Percentiles rank a stretch among this genome's conserved stretches.
These are phyloP conservation scores for Thamnophis elegans DNA, from an alignment of 2,797 vertebrate genomes.

Conservation along the genomic window DNA sequence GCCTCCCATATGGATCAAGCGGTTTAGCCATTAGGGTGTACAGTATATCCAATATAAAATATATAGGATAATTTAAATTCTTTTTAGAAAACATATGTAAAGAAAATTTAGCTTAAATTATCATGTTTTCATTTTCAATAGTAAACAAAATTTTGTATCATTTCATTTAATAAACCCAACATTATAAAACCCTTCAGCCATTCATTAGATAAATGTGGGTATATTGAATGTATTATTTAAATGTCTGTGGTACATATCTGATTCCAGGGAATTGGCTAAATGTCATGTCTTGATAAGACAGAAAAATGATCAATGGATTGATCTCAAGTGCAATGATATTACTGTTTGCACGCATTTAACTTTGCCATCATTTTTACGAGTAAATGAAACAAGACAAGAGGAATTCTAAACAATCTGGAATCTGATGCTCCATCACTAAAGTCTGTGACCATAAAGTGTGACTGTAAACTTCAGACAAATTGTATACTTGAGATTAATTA, in stretches of 20 bases:
- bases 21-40: background rate
- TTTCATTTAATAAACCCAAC: background rate
- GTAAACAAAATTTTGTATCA: background rate
- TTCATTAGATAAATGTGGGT: background rate
- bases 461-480: background rate
- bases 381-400: background rate
- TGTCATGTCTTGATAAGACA: background rate
- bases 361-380: background rate
- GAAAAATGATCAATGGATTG: background rate
- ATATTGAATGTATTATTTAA: background rate
- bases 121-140: background rate
- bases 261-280: background rate
- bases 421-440: background rate
- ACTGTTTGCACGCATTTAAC: background rate
- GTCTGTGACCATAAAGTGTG: background rate
- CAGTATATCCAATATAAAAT: background rate
- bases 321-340: background rate
- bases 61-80: background rate
- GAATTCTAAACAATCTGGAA: background rate
- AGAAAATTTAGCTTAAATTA: background rate
- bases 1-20: background rate
- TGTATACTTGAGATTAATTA: background rate
- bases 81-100: background rate
- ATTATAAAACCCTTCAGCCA: background rate
- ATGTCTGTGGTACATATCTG: background rate